Conservation (phyloP, 37 sponge, comb jelly and placozoan genomes). For the Beroe forskalii region DNA sequence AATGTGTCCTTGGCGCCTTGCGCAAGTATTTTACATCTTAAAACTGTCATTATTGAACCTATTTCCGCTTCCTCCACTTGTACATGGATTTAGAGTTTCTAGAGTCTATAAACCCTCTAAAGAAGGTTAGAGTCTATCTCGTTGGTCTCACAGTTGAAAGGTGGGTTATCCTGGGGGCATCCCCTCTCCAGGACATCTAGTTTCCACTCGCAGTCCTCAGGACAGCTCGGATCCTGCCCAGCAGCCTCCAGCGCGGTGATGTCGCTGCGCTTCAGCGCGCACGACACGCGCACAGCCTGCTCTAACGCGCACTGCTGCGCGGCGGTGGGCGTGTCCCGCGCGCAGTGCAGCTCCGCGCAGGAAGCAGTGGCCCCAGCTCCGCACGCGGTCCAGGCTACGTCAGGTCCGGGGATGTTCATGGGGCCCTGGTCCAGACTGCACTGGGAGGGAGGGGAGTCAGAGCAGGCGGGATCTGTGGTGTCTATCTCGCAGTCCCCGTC, state of each 20-base stretch:
- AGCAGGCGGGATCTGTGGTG: neutral
- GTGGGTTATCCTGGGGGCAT: constrained; percentile 28
- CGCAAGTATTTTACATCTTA: no score
- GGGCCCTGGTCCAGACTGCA: neutral
- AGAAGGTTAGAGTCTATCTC: neutral
- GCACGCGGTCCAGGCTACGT: neutral
- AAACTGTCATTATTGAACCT: no score
- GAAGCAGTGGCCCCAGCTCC: neutral
- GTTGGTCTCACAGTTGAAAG: constrained; percentile 23
- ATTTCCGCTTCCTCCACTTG: no score
- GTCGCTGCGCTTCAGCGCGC: neutral
- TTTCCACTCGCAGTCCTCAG: constrained; percentile 31
- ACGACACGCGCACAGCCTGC: neutral
- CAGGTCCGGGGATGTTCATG: neutral
- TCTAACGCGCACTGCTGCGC: constrained; percentile 24
- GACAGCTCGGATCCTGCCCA: neutral
- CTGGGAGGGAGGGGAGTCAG: neutral
- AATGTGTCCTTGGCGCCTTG: no score
- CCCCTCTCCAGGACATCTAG: constrained; percentile 2
- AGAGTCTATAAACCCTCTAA: no score
- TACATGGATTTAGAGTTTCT: no score
- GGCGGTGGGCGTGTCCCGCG: neutral
- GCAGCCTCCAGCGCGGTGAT: neutral
- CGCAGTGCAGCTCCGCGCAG: constrained; percentile 33
- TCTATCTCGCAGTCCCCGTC: neutral